phyloP scores from a whole-genome alignment of 2,888 invertebrate species.

The Hermaeophaga mercurialis region DNA sequence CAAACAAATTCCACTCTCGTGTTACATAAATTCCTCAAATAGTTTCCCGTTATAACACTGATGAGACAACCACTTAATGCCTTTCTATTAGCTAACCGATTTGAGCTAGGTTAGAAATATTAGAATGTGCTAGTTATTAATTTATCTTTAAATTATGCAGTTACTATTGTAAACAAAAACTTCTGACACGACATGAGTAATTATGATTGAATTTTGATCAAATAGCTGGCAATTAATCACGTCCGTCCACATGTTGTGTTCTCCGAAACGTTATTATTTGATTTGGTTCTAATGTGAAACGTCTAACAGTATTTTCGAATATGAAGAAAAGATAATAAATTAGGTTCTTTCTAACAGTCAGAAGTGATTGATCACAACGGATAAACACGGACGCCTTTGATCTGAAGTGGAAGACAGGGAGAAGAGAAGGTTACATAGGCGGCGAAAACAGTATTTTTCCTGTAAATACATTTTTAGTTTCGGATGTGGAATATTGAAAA shows the following conservation, averaged over 20 bases:
- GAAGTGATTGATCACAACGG: slow-evolving; percentile 59
- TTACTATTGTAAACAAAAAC: slow-evolving; percentile 9
- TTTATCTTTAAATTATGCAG: slow-evolving; percentile 9
- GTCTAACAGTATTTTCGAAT: slow-evolving; percentile 51
- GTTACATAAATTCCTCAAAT: too few species aligned
- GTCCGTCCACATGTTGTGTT: slow-evolving; percentile 24
- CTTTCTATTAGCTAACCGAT: too few species aligned
- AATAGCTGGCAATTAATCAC: slow-evolving; percentile 25
- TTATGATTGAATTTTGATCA: slow-evolving; percentile 21
- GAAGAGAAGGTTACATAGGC: slow-evolving; percentile 15
- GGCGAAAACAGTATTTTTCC: background rate
- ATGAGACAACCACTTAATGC: too few species aligned
- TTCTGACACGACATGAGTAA: slow-evolving; percentile 10
- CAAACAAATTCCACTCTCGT: too few species aligned
- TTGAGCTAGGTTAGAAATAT: too few species aligned
- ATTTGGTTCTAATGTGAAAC: slow-evolving; percentile 46
- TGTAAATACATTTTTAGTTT: too few species aligned
- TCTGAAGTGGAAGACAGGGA: slow-evolving; percentile 46
- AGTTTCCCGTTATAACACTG: too few species aligned
- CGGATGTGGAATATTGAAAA: too few species aligned
- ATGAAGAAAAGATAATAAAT: slow-evolving; percentile 56
- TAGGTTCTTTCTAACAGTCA: slow-evolving; percentile 59
- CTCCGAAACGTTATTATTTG: slow-evolving; percentile 35
- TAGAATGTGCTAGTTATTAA: too few species aligned
- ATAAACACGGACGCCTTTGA: slow-evolving; percentile 57